Percentiles rank a stretch among this genome's conserved stretches.
phyloP scores from a whole-genome alignment of 2,113 vertebrate genomes.

The Hystrix cristata region DNA sequence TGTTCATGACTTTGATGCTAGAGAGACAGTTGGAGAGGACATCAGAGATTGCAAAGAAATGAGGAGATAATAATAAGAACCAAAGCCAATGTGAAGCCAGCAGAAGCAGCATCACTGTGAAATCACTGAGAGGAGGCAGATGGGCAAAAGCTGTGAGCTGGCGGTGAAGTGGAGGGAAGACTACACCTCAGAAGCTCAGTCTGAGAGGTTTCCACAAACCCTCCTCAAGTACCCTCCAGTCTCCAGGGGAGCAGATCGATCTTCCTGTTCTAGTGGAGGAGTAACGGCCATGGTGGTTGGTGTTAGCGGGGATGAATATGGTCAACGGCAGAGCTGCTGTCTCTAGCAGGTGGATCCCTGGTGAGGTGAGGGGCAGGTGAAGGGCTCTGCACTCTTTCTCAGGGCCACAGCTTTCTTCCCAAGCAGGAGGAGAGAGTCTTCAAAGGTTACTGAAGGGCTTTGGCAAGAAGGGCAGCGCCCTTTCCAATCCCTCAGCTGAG shows the following conservation, averaged over 20 bases:
- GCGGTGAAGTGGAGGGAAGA: neutral
- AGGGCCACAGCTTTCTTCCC: neutral
- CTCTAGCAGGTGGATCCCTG: neutral
- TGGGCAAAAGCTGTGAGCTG: neutral
- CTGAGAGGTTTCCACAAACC: neutral
- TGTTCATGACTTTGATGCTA: neutral
- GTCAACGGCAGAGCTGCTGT: neutral
- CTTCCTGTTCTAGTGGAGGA: neutral
- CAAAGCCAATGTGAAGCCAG: neutral
- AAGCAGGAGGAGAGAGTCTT: neutral
- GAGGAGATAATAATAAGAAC: neutral
- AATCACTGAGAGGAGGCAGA: neutral
- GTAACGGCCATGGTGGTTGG: neutral
- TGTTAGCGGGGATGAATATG: neutral
- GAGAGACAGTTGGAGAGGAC: neutral
- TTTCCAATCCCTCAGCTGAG: neutral
- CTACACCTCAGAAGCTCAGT: neutral
- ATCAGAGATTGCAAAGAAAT: slow-evolving; percentile 41
- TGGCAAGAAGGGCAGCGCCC: neutral
- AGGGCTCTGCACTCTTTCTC: neutral
- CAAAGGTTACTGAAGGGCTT: neutral
- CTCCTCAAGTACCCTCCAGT: neutral
- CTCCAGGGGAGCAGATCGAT: neutral
- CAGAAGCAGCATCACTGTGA: neutral
- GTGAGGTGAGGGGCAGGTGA: neutral